phyloP scores from a whole-genome alignment of 2,113 vertebrate genomes.

The Daboia siamensis region DNA sequence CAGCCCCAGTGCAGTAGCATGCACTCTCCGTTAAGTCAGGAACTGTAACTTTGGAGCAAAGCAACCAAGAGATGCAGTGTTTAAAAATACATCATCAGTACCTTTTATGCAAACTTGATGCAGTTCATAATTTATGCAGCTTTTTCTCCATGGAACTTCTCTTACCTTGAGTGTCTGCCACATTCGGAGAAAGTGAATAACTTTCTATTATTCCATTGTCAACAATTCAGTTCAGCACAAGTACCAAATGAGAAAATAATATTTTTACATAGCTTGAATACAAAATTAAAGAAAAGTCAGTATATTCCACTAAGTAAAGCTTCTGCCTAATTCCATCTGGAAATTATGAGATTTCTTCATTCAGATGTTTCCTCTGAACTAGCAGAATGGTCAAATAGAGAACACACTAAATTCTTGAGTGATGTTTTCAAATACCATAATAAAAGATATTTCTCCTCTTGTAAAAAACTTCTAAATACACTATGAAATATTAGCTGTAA shows the following conservation, averaged over 20 bases:
- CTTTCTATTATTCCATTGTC: not conserved
- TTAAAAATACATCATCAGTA: not conserved
- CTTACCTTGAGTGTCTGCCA: not conserved
- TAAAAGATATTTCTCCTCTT: not conserved
- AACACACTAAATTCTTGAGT: not conserved
- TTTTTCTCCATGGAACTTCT: not conserved
- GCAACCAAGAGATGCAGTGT: not conserved
- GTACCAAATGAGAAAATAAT: slow-evolving; percentile 13
- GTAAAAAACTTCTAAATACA: not conserved
- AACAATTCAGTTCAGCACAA: slow-evolving; percentile 1
- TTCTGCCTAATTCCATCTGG: not conserved
- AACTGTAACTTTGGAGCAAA: slow-evolving; percentile 5
- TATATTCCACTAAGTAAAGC: not conserved
- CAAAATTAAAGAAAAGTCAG: not conserved
- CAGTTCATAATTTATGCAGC: not conserved
- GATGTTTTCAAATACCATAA: not conserved
- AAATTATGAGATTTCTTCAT: not conserved
- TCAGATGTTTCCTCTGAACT: not conserved
- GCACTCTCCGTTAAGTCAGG: not conserved
- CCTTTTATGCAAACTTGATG: not conserved
- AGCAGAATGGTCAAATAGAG: not conserved
- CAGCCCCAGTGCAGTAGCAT: not conserved
- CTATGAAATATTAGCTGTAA: not conserved
- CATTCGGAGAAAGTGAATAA: not conserved
- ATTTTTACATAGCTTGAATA: slow-evolving; percentile 6